Evolutionary conservation across 2,113 vertebrate genomes (phyloP).

Genomic region (Hemibates koningsi): DNA sequence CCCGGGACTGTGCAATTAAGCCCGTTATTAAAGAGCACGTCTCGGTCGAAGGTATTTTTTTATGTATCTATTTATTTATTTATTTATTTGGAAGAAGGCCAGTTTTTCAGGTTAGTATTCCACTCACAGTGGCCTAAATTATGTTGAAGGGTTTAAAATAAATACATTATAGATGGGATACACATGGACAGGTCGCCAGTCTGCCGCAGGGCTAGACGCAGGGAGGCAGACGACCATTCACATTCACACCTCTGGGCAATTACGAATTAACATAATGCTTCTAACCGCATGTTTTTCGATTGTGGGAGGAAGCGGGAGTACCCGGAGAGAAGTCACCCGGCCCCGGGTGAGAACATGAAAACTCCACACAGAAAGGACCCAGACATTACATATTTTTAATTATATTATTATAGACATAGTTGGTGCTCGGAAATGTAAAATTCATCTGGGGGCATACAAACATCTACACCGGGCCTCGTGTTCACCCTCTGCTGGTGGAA

Average conservation of each 20-base stretch:
- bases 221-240: neutral
- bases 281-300: neutral
- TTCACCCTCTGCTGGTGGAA: neutral
- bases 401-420: neutral
- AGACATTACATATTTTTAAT: neutral
- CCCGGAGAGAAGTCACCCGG: accelerated
- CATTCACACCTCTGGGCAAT: neutral
- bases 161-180: accelerated
- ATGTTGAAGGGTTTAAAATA: neutral
- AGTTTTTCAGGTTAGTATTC: accelerated
- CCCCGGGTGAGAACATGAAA: accelerated
- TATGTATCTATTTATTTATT: neutral
- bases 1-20: neutral
- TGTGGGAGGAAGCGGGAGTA: neutral
- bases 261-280: neutral
- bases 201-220: accelerated
- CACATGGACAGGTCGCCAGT: neutral
- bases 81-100: neutral
- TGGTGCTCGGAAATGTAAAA: neutral
- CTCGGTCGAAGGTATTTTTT: accelerated
- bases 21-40: neutral
- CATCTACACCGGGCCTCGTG: accelerated
- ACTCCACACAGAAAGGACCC: accelerated
- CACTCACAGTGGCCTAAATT: neutral
- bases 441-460: neutral